Percentiles rank a stretch among this genome's conserved stretches.
Conservation (phyloP, 2,113 vertebrate genomes). For the Anseranas semipalmata region DNA sequence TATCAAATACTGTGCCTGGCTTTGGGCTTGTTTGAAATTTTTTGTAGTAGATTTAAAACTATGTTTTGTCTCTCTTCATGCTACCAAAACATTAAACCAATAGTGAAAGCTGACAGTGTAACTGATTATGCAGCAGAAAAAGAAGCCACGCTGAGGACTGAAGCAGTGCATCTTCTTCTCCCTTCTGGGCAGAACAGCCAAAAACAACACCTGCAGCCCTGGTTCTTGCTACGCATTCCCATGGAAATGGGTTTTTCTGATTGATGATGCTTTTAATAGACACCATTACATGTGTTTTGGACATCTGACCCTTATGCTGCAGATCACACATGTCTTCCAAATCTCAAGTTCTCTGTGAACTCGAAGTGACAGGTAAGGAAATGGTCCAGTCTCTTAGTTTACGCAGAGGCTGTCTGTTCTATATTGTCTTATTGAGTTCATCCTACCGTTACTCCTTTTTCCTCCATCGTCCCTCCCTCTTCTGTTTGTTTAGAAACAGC, state of each 20-base stretch:
- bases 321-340: neutral
- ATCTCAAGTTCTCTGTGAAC: neutral
- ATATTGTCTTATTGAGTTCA: neutral
- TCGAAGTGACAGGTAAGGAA: neutral
- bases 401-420: neutral
- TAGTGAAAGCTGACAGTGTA: neutral
- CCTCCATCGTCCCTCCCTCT: neutral
- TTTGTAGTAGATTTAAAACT: neutral
- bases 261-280: neutral
- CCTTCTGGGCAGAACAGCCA: rapidly evolving
- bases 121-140: neutral
- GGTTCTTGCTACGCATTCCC: neutral
- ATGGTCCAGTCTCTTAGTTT: neutral
- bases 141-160: rapidly evolving
- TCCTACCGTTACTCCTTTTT: neutral
- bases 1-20: neutral
- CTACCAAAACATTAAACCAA: neutral
- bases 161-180: rapidly evolving
- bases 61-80: neutral
- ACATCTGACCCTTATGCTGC: neutral
- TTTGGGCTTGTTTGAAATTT: neutral
- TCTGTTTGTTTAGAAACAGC: neutral
- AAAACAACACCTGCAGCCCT: rapidly evolving
- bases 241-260: neutral
- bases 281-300: neutral